These are phyloP conservation scores for Pterophyllum scalare DNA, from an alignment of 2,113 vertebrate genomes.

Conservation along the genomic window DNA sequence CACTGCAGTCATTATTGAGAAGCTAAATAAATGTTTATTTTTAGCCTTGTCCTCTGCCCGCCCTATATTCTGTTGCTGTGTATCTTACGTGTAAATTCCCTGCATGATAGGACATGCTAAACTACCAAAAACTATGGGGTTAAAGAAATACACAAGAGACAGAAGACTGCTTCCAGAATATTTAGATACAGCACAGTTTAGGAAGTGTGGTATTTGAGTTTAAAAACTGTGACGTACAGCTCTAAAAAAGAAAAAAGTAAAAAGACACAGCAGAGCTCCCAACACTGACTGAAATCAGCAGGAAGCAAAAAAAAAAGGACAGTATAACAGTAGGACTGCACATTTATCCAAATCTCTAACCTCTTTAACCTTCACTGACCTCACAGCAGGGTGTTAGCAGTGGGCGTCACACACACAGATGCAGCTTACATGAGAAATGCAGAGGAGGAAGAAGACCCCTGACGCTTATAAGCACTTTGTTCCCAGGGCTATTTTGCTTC, in stretches of 20 bases:
- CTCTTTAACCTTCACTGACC: slow-evolving; percentile 53
- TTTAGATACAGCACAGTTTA: not conserved
- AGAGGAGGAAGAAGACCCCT: slow-evolving; percentile 58
- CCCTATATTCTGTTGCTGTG: not conserved
- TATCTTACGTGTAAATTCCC: not conserved
- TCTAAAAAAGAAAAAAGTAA: not conserved
- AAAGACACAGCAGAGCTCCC: not conserved
- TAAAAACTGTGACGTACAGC: not conserved
- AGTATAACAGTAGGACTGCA: not conserved
- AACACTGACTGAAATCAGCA: slow-evolving; percentile 12
- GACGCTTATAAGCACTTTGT: slow-evolving; percentile 41
- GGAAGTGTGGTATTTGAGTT: not conserved
- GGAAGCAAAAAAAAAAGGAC: slow-evolving; percentile 17
- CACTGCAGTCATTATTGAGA: not conserved
- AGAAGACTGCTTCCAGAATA: slow-evolving; percentile 13
- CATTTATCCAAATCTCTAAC: slow-evolving; percentile 46
- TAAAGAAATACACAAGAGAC: not conserved
- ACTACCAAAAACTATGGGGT: slow-evolving; percentile 3
- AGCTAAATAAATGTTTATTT: not conserved
- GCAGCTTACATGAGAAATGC: slow-evolving; percentile 61
- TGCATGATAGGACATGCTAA: not conserved
- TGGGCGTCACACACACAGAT: slow-evolving; percentile 18
- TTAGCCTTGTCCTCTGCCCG: not conserved
- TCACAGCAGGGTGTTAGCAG: slow-evolving; percentile 27
- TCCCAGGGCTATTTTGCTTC: slow-evolving; percentile 61